Evolutionary conservation across 2,797 vertebrate genomes (phyloP).

Genomic region (Ambastaia sidthimunki): DNA sequence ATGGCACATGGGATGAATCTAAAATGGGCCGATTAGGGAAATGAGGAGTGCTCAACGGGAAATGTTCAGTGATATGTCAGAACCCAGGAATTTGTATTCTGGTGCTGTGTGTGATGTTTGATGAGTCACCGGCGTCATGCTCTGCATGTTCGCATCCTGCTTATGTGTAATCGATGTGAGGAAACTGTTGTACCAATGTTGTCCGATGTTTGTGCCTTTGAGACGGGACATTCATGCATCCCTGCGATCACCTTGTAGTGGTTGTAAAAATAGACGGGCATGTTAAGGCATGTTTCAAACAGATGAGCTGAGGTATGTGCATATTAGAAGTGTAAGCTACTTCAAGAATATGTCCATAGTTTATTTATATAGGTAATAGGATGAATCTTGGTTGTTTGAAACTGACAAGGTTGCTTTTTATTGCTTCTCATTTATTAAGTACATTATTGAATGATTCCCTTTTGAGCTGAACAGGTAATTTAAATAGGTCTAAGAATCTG

Average conservation of each 20-base stretch:
- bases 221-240: neutral
- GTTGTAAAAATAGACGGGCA: conserved; percentile 7
- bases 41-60: neutral
- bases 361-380: too few relatives aligned
- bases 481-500: neutral
- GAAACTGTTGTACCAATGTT: conserved; percentile 6
- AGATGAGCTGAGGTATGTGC: neutral
- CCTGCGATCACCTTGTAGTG: neutral
- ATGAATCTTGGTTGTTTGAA: neutral
- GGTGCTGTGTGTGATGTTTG: neutral
- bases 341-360: neutral
- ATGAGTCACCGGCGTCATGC: conserved; percentile 22
- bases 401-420: neutral
- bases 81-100: neutral
- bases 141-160: neutral
- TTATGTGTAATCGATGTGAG: neutral
- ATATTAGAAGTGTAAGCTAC: neutral
- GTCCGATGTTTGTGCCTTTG: neutral
- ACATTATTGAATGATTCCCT: neutral
- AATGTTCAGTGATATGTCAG: neutral
- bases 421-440: neutral
- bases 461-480: neutral
- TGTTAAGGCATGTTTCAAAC: conserved; percentile 30
- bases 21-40: neutral
- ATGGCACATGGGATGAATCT: neutral